phyloP scores from a whole-genome alignment of 1,140 invertebrate genomes.

The Pseudomyrmex concolor region DNA sequence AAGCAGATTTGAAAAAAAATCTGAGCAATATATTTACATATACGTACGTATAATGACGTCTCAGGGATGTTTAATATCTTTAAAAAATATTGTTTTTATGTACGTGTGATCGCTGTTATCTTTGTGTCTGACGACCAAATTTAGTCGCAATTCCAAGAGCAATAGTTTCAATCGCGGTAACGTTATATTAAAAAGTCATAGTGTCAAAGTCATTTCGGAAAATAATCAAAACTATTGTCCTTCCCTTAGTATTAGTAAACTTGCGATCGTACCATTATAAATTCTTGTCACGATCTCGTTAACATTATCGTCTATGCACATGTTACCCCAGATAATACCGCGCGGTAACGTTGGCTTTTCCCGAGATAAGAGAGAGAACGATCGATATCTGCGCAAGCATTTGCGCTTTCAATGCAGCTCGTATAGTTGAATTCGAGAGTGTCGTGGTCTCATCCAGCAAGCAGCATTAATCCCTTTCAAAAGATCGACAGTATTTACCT shows the following conservation, averaged over 20 bases:
- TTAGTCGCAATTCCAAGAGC: neutral
- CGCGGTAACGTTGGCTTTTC: neutral
- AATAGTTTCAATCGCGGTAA: neutral
- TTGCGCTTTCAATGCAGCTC: neutral
- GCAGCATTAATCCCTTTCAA: conserved; percentile 32
- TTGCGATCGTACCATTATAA: conserved; percentile 14
- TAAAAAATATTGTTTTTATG: too few relatives aligned
- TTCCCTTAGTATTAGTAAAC: neutral
- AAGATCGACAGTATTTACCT: neutral
- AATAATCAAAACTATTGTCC: neutral
- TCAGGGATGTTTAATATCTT: too few relatives aligned
- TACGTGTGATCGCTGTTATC: too few relatives aligned
- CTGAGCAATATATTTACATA: too few relatives aligned
- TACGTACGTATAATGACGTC: too few relatives aligned
- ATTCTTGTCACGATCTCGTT: conserved; percentile 24
- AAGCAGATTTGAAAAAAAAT: too few relatives aligned
- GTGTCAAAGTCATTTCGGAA: too few relatives aligned
- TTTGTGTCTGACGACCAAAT: neutral
- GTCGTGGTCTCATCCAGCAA: neutral
- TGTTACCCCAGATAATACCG: conserved; percentile 1
- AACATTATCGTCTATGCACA: conserved; percentile 31
- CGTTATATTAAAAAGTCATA: neutral
- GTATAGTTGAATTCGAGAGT: neutral
- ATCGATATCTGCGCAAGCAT: conserved; percentile 20
- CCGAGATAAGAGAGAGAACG: conserved; percentile 35